phyloP scores from a whole-genome alignment of 1,140 invertebrate species.

The Vollenhovia emeryi region DNA sequence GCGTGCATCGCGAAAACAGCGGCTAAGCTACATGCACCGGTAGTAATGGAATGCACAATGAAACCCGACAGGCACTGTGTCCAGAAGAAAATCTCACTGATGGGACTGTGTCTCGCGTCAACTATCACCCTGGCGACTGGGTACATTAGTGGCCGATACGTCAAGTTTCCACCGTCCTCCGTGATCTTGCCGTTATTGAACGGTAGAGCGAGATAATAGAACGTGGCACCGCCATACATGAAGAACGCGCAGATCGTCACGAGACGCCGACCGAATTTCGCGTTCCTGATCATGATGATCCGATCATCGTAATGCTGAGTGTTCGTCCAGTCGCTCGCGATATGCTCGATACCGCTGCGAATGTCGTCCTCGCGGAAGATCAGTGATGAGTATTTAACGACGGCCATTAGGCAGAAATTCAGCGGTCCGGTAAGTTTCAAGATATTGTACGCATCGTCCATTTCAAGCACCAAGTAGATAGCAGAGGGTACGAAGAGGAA shows the following conservation, averaged over 20 bases:
- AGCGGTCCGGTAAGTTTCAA: constrained; percentile 75
- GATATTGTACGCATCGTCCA: constrained; percentile 65
- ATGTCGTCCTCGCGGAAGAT: constrained; percentile 69
- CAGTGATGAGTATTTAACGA: constrained; percentile 75
- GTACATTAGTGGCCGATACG: constrained; percentile 63
- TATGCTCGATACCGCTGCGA: constrained; percentile 67
- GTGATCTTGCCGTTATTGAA: constrained; percentile 22
- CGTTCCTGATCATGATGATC: constrained; percentile 57
- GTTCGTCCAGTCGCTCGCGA: constrained; percentile 76
- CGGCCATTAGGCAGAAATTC: constrained; percentile 76
- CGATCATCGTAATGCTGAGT: constrained; percentile 24
- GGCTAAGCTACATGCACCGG: constrained; percentile 68
- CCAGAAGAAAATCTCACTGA: constrained; percentile 68
- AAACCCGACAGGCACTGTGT: constrained; percentile 66
- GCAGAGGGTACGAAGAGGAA: constrained; percentile 46
- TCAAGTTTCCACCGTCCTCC: constrained; percentile 22
- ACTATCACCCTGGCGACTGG: constrained; percentile 67
- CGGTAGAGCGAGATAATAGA: constrained; percentile 61
- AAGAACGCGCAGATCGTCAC: constrained; percentile 42
- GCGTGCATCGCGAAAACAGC: constrained; percentile 75
- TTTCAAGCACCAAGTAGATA: constrained; percentile 56
- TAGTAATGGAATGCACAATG: constrained; percentile 63
- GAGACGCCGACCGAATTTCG: constrained; percentile 51
- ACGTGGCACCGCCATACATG: constrained; percentile 55
- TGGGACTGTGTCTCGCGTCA: constrained; percentile 63